A percentile compares a stretch with the other conserved stretches of the same genome.
phyloP scores from a whole-genome alignment of 2,113 vertebrate genomes.

The Chinchilla lanigera region DNA sequence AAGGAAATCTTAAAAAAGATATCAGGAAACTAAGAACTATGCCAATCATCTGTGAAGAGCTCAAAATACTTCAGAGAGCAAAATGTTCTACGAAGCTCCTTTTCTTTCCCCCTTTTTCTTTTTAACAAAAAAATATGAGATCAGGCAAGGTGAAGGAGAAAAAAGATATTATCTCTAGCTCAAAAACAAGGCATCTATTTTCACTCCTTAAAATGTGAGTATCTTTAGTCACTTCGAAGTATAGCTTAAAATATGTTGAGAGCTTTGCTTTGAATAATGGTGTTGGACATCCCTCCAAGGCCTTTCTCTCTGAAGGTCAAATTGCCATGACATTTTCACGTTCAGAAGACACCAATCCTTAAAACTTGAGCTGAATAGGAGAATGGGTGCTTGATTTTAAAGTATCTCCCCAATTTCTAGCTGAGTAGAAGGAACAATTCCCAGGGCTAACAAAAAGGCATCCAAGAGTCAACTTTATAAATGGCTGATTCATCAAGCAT shows the following conservation, averaged over 20 bases:
- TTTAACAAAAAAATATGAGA: slow-evolving; percentile 8
- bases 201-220: slow-evolving; percentile 28
- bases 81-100: not conserved
- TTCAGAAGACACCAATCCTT: slow-evolving; percentile 46
- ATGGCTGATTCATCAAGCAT: not conserved
- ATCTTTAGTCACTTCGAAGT: slow-evolving; percentile 47
- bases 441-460: slow-evolving; percentile 15
- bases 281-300: not conserved
- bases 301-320: slow-evolving; percentile 16
- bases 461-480: slow-evolving; percentile 50
- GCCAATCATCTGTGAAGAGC: slow-evolving; percentile 7
- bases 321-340: not conserved
- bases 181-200: not conserved
- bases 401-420: slow-evolving; percentile 35
- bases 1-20: slow-evolving; percentile 59
- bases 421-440: not conserved
- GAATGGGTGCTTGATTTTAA: slow-evolving; percentile 53
- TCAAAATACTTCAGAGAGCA: slow-evolving; percentile 55
- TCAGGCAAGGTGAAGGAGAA: slow-evolving; percentile 5
- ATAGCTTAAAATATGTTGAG: slow-evolving; percentile 16
- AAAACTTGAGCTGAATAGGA: slow-evolving; percentile 42
- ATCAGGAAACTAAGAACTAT: slow-evolving; percentile 27
- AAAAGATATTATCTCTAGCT: not conserved
- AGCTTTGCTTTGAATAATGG: not conserved
- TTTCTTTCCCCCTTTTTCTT: not conserved